A percentile compares a stretch with the other conserved stretches of the same genome.
Evolutionary conservation across 1,140 invertebrate species (phyloP).

Genomic region (Conopomorpha cramerella): DNA sequence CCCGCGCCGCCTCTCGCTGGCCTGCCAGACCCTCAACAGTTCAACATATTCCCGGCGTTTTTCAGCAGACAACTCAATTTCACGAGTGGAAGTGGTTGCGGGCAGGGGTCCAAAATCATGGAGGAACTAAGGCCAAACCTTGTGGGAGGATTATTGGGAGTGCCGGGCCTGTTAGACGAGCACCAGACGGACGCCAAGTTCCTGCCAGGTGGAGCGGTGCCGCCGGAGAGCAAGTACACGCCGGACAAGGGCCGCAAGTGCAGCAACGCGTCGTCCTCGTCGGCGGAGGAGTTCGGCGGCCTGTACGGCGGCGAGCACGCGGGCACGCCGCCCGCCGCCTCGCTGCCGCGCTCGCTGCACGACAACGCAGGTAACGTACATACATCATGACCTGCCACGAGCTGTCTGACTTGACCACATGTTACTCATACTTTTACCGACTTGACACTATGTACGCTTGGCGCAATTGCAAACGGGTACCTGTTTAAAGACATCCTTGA

Average conservation of each 20-base stretch:
- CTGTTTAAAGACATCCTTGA: too few relatives aligned
- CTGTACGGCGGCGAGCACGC: slow-evolving; percentile 69
- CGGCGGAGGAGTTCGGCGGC: slow-evolving; percentile 79
- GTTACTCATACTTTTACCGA: too few relatives aligned
- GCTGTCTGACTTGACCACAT: too few relatives aligned
- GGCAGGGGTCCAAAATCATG: slow-evolving; percentile 76
- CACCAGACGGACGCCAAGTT: slow-evolving; percentile 67
- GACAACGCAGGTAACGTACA: slow-evolving; percentile 63
- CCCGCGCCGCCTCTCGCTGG: slow-evolving; percentile 63
- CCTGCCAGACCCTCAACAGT: slow-evolving; percentile 72
- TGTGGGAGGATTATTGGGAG: slow-evolving; percentile 74
- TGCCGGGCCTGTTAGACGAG: slow-evolving; percentile 76
- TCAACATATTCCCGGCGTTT: slow-evolving; percentile 88
- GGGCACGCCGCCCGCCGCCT: slow-evolving; percentile 64
- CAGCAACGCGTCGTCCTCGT: slow-evolving; percentile 74
- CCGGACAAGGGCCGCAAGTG: slow-evolving; percentile 72
- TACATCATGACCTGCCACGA: too few relatives aligned
- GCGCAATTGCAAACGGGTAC: too few relatives aligned
- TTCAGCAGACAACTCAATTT: slow-evolving; percentile 86
- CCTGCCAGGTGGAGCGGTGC: slow-evolving; percentile 41
- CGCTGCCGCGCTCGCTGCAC: slow-evolving; percentile 63
- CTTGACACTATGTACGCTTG: too few relatives aligned
- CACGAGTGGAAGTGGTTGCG: slow-evolving; percentile 66
- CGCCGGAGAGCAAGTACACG: slow-evolving; percentile 50
- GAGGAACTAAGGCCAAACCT: slow-evolving; percentile 82